Evolutionary conservation across 2,113 vertebrate genomes (phyloP), one percentile per base, ranked within the genome.

Genomic region (Sterrhoptilus dennistouni): DNA sequence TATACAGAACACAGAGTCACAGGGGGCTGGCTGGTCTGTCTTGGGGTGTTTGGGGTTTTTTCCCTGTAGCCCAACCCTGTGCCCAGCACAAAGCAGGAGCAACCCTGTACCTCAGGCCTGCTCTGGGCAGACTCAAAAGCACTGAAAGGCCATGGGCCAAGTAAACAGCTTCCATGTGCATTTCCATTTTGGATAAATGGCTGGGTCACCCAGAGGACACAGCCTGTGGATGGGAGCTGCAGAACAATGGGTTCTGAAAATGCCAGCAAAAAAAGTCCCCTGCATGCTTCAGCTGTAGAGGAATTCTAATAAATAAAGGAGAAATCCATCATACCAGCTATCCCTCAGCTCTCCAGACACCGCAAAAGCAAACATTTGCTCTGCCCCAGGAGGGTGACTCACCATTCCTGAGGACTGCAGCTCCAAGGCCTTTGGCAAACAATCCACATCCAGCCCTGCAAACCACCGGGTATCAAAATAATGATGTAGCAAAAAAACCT

Each of bases 121-220:
- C 79, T 86, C 93, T 89, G 83, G 66, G 53, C 94, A 88, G 65
- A 77, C 89, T 95, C 90, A 70, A 44, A 89, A 89, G 78, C 44
- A 65, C 83, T 60, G 38, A 61, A 78, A 90, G 76, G 87, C 80
- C 89, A 47, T 1, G 57, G 83, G 68, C 81, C 87, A 93, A 93
- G 90, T 94, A 95, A 97, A 97, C 90, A 96, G 76, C 76, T 87
- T 89, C 87, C 86, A 81, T 76, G 90, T 89, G 60, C 79, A 20
- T 84, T 95, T 92, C 85, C 68, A 93, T 78, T 76, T 59, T 56
- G 91, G 92, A 71, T 79, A 91, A 81, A 85, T 29, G 59, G 59
- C 44, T 20, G 80, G 95, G 87, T 97, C 96, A 96, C 90, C 76
- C 93, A 92, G 66, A 97, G 97, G 97, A 95, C 97, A 96, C 44